Base-by-base conservation (phyloP, 1,140 invertebrate species). In the Agraylea sexmaculata region DNA sequence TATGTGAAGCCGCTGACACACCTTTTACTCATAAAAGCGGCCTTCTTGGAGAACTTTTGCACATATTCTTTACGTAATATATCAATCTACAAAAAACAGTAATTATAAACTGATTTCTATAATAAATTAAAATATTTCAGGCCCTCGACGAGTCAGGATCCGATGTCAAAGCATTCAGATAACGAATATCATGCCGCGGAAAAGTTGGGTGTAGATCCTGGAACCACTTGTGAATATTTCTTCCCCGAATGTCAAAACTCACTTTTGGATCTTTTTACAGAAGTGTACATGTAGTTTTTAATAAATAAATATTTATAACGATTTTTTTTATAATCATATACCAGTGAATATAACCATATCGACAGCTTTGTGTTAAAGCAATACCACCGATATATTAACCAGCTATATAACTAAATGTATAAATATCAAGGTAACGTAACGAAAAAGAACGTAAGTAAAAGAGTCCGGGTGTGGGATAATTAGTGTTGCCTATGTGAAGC, bases 131-230 rank as follows among this genome's bases (percentile, higher is more conserved):
- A 20, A 25, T 27, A 25, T 25, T 50, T 41, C 36, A 78, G 75
- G 7, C 80, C 80, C 22, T 81, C 79, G 4, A 66, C 69, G 2
- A 80, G 73, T 13, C 62, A 58, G 28, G 76, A 80, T 45, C 56
- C 58, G 28, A 50, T 77, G n/a, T 70, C 75, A 12, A 62, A 74
- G 28, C 69, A 77, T 52, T 60, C 64, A 1, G 74, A 83, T 55
- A 75, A 77, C 46, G 77, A 80, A 46, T 83, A 80, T 56, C 72
- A 73, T 37, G 71, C 73, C 11, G 77, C 80, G 0, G 78, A 82
- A 57, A 58, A 69, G 44, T 53, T 80, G 10, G 79, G 78, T 0
- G 73, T 75, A 13, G 60, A 64, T 27, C 58, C 60, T 1, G 62
- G 60, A 2, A 63, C 59, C 2, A 62, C 66, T 45, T 82, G 79